Evolutionary conservation across 2,797 vertebrate species (phyloP).

Genomic region (Girardinus metallicus): DNA sequence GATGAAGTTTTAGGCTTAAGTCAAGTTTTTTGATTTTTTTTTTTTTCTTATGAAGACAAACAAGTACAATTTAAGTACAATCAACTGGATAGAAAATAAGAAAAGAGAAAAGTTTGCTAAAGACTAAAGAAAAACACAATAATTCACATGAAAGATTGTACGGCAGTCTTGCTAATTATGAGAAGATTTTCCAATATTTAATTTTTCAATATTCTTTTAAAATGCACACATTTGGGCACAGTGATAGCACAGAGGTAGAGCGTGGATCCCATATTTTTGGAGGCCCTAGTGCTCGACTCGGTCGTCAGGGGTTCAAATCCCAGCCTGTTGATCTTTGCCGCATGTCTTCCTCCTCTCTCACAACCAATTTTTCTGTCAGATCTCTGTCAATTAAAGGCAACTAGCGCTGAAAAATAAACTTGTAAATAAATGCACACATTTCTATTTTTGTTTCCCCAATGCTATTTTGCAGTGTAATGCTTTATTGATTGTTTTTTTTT

Average conservation of each 20-base stretch:
- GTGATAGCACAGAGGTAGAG: too few relatives aligned
- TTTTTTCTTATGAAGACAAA: neutral
- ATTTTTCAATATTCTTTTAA: too few relatives aligned
- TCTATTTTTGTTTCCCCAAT: neutral
- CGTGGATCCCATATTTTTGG: too few relatives aligned
- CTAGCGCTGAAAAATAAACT: too few relatives aligned
- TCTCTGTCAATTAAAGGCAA: too few relatives aligned
- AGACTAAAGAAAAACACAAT: neutral
- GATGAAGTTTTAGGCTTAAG: neutral
- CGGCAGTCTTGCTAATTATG: neutral
- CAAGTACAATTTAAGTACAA: neutral
- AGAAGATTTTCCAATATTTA: neutral
- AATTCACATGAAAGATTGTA: neutral
- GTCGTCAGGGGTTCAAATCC: too few relatives aligned
- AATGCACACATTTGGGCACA: too few relatives aligned
- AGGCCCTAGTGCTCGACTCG: too few relatives aligned
- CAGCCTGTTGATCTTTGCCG: too few relatives aligned
- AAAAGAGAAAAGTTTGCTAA: neutral
- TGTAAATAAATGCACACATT: neutral
- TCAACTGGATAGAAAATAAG: neutral
- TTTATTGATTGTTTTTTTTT: neutral
- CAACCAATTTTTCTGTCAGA: too few relatives aligned
- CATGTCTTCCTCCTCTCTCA: too few relatives aligned
- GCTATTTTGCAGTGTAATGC: neutral
- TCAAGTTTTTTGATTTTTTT: neutral